Base-by-base conservation (phyloP, 2,888 invertebrate genomes). In the Parascotia fuliginaria region DNA sequence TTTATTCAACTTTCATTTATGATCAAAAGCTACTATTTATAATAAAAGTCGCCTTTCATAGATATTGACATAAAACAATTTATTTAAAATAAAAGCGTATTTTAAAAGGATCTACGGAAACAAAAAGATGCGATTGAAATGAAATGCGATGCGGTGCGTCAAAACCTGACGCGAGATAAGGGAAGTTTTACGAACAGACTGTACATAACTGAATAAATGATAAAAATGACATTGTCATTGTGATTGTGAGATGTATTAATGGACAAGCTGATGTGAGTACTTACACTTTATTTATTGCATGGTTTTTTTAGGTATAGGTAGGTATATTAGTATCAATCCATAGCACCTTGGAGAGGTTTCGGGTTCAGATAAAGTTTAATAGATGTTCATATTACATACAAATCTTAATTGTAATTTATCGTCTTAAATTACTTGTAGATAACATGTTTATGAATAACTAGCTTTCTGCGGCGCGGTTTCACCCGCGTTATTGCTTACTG, bases 101-200 rank as follows among this genome's bases (percentile, higher is more conserved):
- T 62, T 47, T 37, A 61, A 60, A 60, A 67, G 61, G 65, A 71
- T 49, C 14, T 44, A 55, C 66, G 71, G 70, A 67, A 53, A 51
- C 55, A 47, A 39, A 49, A 55, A 67, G 71, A 65, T 53, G 53
- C 48, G 39, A 40, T 56, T 14, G 55, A 57, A 69, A 65, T 69
- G 60, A 54, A 61, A 55, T 13, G 42, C 33, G 55, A 55, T 56
- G 48, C 42, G 27, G 50, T 33, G 27, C 62, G 62, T 63, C 65
- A 55, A 62, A 72, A 57, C 58, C 53, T 44, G 50, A 55, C 58
- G 62, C 53, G 29, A 69, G 75, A 77, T 77, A 77, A 77, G 68
- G 67, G 56, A 75, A 77, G 73, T 75, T 75, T 73, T 58, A 42
- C 70, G 49, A 63, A 54, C 65, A 44, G 52, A 33, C 50, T 50